phyloP scores from a whole-genome alignment of 2,888 invertebrate genomes.

The Autographa gamma region DNA sequence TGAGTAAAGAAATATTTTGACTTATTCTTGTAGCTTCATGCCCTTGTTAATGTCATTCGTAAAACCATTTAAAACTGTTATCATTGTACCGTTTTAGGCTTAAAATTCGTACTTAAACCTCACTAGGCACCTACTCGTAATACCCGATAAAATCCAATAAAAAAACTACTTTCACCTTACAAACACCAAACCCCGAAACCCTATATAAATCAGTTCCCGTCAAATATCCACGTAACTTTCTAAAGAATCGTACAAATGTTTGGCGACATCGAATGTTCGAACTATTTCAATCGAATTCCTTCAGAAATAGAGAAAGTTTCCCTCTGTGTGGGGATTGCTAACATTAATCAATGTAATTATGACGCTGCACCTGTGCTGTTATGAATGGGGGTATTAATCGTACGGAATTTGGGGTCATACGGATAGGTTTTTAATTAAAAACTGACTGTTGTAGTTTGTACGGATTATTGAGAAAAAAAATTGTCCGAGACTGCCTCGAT shows the following conservation, averaged over 20 bases:
- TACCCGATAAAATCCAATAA: neutral
- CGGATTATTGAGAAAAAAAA: neutral
- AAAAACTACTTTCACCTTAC: constrained; percentile 3
- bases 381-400: constrained; percentile 30
- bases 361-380: constrained; percentile 36
- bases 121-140: too few relatives aligned
- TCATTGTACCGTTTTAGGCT: too few relatives aligned
- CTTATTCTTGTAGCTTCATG: too few relatives aligned
- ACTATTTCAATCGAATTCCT: constrained; percentile 74
- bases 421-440: constrained; percentile 16
- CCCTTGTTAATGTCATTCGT: too few relatives aligned
- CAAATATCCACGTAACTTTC: constrained; percentile 24
- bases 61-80: too few relatives aligned
- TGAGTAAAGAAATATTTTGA: too few relatives aligned
- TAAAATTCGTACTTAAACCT: too few relatives aligned
- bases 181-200: neutral
- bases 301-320: constrained; percentile 49
- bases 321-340: constrained; percentile 19
- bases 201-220: constrained; percentile 30
- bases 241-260: constrained; percentile 25
- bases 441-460: neutral
- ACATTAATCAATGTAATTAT: constrained; percentile 46
- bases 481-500: too few relatives aligned
- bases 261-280: constrained; percentile 35
- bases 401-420: constrained; percentile 3